Percentiles rank a stretch among this genome's conserved stretches.
phyloP scores from a whole-genome alignment of 2,113 vertebrate species.

The Rana temporaria region DNA sequence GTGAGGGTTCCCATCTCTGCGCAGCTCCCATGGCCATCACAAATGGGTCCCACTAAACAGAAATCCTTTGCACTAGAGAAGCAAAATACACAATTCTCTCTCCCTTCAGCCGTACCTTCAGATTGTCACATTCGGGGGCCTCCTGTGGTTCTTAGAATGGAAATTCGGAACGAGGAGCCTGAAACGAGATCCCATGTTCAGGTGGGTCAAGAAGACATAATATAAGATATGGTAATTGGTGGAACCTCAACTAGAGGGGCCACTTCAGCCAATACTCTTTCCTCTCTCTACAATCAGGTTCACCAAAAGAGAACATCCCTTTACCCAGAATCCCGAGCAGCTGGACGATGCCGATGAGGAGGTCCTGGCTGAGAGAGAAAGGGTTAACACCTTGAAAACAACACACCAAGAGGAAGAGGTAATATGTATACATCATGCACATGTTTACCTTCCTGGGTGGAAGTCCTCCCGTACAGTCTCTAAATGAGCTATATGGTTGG shows the following conservation, averaged over 20 bases:
- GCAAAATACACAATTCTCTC: not conserved
- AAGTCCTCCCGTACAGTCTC: too few species aligned
- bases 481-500: too few species aligned
- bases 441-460: too few species aligned
- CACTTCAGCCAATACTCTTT: too few species aligned
- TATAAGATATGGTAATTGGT: too few species aligned
- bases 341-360: conserved; percentile 79
- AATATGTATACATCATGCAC: not conserved
- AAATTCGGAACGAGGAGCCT: conserved; percentile 69
- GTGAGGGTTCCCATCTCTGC: too few species aligned
- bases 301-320: conserved; percentile 53
- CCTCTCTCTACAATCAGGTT: conserved; percentile 17
- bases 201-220: conserved; percentile 64
- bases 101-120: conserved; percentile 80
- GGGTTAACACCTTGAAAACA: conserved; percentile 66
- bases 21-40: too few species aligned
- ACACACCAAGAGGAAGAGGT: conserved; percentile 77
- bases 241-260: too few species aligned
- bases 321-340: conserved; percentile 73
- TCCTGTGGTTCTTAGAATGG: conserved; percentile 80
- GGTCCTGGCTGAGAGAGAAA: conserved; percentile 77
- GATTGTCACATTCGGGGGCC: conserved; percentile 72
- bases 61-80: too few species aligned
- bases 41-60: too few species aligned
- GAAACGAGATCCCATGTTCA: conserved; percentile 79